phyloP scores from a whole-genome alignment of 2,888 invertebrate species.

The Ichneumoninae sp. region DNA sequence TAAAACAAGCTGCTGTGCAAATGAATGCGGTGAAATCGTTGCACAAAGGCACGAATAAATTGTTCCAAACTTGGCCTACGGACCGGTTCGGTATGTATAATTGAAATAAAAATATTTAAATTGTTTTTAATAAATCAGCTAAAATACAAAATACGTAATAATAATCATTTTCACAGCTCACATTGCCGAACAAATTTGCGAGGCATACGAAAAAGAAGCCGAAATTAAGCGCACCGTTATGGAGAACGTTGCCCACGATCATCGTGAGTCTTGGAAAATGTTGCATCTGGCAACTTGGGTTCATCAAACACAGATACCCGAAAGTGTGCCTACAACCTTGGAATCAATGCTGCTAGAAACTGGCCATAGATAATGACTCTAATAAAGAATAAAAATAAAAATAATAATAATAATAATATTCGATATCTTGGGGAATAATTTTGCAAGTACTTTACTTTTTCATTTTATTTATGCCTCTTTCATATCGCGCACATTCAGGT shows the following conservation, averaged over 20 bases:
- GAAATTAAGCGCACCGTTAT: slow-evolving; percentile 80
- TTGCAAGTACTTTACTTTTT: slow-evolving; percentile 30
- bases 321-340: slow-evolving; percentile 70
- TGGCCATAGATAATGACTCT: slow-evolving; percentile 74
- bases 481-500: slow-evolving; percentile 34
- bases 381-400: not conserved
- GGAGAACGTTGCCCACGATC: slow-evolving; percentile 83
- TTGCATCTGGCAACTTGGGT: slow-evolving; percentile 84
- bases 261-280: slow-evolving; percentile 81
- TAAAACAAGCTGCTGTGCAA: slow-evolving; percentile 73
- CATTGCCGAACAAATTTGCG: slow-evolving; percentile 72
- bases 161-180: slow-evolving; percentile 66
- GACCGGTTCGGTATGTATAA: slow-evolving; percentile 77
- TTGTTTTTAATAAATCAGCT: not conserved
- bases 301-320: slow-evolving; percentile 82
- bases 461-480: slow-evolving; percentile 38
- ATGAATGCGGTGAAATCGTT: slow-evolving; percentile 73
- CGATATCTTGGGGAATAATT: slow-evolving; percentile 37
- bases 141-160: not conserved
- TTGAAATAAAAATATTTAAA: not conserved
- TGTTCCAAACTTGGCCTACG: slow-evolving; percentile 80
- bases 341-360: slow-evolving; percentile 80
- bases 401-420: slow-evolving; percentile 18
- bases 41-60: slow-evolving; percentile 70
- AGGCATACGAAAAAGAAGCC: slow-evolving; percentile 81